Conservation (phyloP, 2,888 invertebrate genomes). For the Hedychridium roseum region DNA sequence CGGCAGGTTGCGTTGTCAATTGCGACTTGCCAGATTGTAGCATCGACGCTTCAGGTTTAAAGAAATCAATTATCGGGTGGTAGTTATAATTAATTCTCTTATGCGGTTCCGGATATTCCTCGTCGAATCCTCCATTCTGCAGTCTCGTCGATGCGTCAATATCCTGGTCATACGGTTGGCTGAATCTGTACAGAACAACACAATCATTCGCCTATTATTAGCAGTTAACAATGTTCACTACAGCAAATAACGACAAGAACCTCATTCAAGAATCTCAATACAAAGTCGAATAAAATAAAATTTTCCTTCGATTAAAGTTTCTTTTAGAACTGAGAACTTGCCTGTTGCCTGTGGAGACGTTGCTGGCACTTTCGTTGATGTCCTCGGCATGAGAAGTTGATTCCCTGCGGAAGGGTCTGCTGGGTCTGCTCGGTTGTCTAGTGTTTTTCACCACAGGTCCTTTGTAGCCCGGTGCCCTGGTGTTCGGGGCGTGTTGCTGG, state of each 20-base stretch:
- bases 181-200: conserved; percentile 36
- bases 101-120: conserved; percentile 56
- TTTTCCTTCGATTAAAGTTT: background rate
- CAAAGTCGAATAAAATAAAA: too few relatives aligned
- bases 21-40: conserved; percentile 47
- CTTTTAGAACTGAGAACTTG: conserved; percentile 21
- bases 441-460: conserved; percentile 48
- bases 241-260: too few relatives aligned
- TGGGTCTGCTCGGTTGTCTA: conserved; percentile 43
- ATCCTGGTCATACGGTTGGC: conserved; percentile 47
- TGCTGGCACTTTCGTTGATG: conserved; percentile 30
- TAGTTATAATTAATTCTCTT: conserved; percentile 81
- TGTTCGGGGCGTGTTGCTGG: conserved; percentile 60
- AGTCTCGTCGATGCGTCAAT: conserved; percentile 39
- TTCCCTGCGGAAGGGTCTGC: conserved; percentile 55
- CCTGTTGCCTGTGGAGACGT: conserved; percentile 40
- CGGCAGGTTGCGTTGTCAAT: conserved; percentile 23
- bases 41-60: conserved; percentile 66
- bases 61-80: conserved; percentile 85
- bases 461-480: conserved; percentile 59
- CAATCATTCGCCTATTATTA: too few relatives aligned
- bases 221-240: too few relatives aligned
- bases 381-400: conserved; percentile 42
- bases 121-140: conserved; percentile 53
- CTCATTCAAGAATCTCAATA: too few relatives aligned